Conservation (phyloP, 92 coral and sea anemone species). For the Virgularia gustaviana region DNA sequence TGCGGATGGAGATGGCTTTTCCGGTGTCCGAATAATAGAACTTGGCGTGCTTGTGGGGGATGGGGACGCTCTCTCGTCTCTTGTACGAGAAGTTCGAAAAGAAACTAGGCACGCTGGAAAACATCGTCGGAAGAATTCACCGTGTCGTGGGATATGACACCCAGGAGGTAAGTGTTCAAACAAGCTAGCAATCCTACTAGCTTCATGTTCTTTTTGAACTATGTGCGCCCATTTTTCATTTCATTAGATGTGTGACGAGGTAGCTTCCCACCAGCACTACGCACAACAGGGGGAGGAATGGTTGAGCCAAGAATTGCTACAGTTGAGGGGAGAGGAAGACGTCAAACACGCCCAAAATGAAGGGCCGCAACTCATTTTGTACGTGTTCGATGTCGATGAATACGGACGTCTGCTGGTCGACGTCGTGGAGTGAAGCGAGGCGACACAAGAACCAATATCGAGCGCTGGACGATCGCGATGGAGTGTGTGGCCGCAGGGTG, state of each 20-base stretch:
- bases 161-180: too few relatives aligned
- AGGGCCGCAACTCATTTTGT: background rate
- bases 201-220: too few relatives aligned
- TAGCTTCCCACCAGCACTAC: conserved; percentile 1
- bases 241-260: too few relatives aligned
- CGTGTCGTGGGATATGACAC: too few relatives aligned
- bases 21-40: background rate
- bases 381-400: background rate
- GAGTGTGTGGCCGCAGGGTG: too few relatives aligned
- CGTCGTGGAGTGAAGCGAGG: background rate
- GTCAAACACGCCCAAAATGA: background rate
- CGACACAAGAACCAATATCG: background rate
- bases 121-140: background rate
- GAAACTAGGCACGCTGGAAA: background rate
- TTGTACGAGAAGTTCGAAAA: background rate
- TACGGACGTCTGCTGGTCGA: background rate
- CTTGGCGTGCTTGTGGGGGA: background rate
- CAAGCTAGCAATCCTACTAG: too few relatives aligned
- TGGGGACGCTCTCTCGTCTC: background rate
- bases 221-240: too few relatives aligned
- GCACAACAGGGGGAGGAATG: conserved; percentile 1
- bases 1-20: background rate
- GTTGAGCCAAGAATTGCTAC: background rate
- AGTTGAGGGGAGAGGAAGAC: background rate
- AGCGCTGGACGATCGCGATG: background rate